Percentiles rank a stretch among this genome's conserved stretches.
phyloP scores from a whole-genome alignment of 2,113 vertebrate species.

The Chionomys nivalis region DNA sequence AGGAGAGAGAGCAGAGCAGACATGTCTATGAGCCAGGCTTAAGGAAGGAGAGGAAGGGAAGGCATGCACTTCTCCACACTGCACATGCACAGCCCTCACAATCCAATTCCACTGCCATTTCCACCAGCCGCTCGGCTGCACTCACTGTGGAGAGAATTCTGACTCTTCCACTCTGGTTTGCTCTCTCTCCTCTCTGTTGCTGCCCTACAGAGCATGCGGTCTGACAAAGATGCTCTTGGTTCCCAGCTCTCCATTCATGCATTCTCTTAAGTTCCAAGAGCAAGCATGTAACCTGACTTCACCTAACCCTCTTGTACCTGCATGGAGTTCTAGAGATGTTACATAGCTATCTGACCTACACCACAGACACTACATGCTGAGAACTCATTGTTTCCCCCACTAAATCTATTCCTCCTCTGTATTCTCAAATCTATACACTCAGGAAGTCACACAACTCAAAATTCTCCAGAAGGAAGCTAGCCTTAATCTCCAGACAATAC shows the following conservation, averaged over 20 bases:
- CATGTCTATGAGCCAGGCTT: background rate
- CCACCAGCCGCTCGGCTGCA: background rate
- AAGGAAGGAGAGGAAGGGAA: background rate
- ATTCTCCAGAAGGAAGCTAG: background rate
- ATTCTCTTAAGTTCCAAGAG: conserved; percentile 3
- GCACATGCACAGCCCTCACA: background rate
- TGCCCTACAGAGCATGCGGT: background rate
- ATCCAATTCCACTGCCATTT: background rate
- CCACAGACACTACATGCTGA: background rate
- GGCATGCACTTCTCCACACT: background rate
- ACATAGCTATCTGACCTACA: background rate
- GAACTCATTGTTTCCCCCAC: background rate
- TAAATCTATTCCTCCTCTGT: background rate
- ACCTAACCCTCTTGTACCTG: background rate
- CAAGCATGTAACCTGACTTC: background rate
- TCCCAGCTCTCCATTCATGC: background rate
- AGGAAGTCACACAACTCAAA: background rate
- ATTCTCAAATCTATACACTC: background rate
- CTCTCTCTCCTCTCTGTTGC: background rate
- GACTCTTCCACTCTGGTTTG: background rate
- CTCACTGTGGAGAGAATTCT: background rate
- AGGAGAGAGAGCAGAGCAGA: background rate
- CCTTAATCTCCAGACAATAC: background rate
- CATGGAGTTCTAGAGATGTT: background rate
- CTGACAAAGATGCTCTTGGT: background rate